Conservation (phyloP, 2,113 vertebrate genomes). For the Ginglymostoma cirratum region DNA sequence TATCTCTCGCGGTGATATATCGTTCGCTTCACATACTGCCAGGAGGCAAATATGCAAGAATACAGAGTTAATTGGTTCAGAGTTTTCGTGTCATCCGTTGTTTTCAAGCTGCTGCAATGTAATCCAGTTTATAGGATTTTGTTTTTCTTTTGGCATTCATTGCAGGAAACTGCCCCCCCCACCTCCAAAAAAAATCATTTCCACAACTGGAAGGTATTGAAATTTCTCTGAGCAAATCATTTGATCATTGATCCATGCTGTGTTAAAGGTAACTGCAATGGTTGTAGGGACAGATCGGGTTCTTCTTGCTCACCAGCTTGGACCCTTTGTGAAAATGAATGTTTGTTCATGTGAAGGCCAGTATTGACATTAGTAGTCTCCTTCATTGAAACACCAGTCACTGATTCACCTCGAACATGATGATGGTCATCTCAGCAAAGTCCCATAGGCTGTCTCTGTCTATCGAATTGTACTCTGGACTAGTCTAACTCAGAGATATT, state of each 20-base stretch:
- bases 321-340: background rate
- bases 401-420: background rate
- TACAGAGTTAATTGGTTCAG: background rate
- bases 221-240: background rate
- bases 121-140: background rate
- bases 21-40: background rate
- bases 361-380: background rate
- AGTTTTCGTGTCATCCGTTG: background rate
- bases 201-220: background rate
- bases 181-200: background rate
- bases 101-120: background rate
- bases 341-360: background rate
- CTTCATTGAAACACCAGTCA: background rate
- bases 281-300: background rate
- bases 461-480: background rate
- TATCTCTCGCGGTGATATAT: background rate
- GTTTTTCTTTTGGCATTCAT: background rate
- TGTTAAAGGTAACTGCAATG: background rate
- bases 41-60: background rate
- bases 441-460: background rate
- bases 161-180: too few relatives aligned
- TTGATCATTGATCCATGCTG: background rate
- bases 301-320: background rate
- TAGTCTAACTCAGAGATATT: background rate
- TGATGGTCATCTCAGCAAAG: background rate